These are phyloP conservation scores for Drosophila pruinosa DNA, from an alignment of 1,140 invertebrate genomes.

Conservation along the genomic window DNA sequence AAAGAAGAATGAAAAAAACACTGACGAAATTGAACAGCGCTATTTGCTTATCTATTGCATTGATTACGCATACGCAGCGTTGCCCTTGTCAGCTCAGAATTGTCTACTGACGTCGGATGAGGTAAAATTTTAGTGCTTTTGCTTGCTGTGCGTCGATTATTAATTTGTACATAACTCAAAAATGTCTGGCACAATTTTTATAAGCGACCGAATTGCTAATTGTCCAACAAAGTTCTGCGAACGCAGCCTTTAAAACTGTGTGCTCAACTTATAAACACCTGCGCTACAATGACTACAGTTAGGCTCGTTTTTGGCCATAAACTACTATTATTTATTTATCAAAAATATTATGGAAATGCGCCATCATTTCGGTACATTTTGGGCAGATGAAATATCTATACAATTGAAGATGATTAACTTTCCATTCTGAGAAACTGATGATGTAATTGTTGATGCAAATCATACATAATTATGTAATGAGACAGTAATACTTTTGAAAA, in stretches of 20 bases:
- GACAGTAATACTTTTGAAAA: not conserved
- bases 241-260: conserved; percentile 16
- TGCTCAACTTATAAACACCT: conserved; percentile 33
- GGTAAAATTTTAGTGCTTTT: conserved; percentile 1
- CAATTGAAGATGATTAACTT: too few relatives aligned
- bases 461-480: not conserved
- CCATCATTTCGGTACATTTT: not conserved
- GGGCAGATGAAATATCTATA: too few relatives aligned
- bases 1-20: not conserved
- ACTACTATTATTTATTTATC: not conserved
- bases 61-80: conserved; percentile 52
- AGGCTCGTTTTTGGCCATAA: not conserved
- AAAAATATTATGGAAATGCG: not conserved
- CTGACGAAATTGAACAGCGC: not conserved
- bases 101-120: conserved; percentile 35
- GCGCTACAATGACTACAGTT: conserved; percentile 18
- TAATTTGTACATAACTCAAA: not conserved
- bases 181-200: not conserved
- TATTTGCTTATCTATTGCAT: conserved; percentile 12
- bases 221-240: conserved; percentile 34
- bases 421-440: not conserved
- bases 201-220: conserved; percentile 48
- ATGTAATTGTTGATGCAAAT: not conserved
- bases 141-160: not conserved
- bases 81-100: not conserved